Evolutionary conservation across 2,888 invertebrate genomes (phyloP), one percentile per base, ranked within the genome.

Genomic region (Scrobipalpa atriplicella): DNA sequence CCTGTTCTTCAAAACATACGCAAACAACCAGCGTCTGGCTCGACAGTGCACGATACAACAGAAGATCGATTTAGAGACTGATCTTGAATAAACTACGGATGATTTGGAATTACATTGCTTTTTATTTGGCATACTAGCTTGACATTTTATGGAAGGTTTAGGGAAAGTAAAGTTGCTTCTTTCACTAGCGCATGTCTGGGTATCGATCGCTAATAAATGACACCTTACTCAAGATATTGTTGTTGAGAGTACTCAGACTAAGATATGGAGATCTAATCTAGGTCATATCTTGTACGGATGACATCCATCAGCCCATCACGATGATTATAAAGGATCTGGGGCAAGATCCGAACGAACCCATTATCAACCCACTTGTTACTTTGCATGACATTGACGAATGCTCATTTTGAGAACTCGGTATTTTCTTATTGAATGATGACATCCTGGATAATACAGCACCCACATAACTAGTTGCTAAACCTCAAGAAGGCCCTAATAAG

Each of bases 301-400:
- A 70, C 72, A 74, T 70, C 74, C 76, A 81, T 84, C 81, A 80
- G 78, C 76, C 75, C 72, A 72, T 76, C 75, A 75, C 74, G 73
- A 71, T 72, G 72, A 67, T 73, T 71, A 78, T 80, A 80, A 84
- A 84, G 78, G 80, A 85, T 84, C 80, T 77, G 74, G 80, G 76
- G 76, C 79, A 79, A 83, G 77, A 76, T 84, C 74, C 70, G 18
- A 16, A 82, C 72, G 64, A 69, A 67, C 71, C 82, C 77, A 83
- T 83, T 77, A 79, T 66, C 77, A 71, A 64, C 69, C 74, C 79
- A 80, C 76, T 76, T 76, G 68, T 64, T 29, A 61, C 67, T 66
- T 58, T 69, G 90, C 2, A 79, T 80, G 58, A 86, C 90, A 71
- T 79, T 82, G 64, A 87, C 87, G 16, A 80, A 78, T n/a, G 80